These are phyloP conservation scores for Rotaria magnacalcarata DNA, from an alignment of 2,888 invertebrate genomes.

Conservation along the genomic window DNA sequence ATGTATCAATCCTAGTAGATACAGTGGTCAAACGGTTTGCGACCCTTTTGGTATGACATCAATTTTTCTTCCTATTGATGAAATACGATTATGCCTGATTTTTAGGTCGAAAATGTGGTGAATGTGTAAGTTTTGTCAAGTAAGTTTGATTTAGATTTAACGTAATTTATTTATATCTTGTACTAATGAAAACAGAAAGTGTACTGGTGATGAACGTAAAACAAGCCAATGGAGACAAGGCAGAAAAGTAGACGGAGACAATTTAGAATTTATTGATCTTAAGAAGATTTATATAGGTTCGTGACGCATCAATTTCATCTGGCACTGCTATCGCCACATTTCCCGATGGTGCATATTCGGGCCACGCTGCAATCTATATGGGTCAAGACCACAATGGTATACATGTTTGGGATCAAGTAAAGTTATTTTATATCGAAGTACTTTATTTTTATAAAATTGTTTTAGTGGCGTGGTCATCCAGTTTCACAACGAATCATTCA, in stretches of 20 bases:
- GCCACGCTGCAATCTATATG: neutral
- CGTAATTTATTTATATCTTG: no score
- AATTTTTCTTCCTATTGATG: no score
- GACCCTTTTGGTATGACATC: no score
- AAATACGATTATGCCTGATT: no score
- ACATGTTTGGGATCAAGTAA: conserved; percentile 14
- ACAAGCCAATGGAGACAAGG: neutral
- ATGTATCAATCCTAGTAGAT: no score
- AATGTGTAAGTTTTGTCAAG: no score
- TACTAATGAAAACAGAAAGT: no score
- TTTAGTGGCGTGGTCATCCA: neutral
- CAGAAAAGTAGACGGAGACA: neutral
- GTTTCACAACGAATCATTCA: neutral
- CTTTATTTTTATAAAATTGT: neutral
- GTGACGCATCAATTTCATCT: neutral
- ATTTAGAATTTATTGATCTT: neutral
- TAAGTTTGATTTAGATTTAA: no score
- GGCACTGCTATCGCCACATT: neutral
- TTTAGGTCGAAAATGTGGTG: no score
- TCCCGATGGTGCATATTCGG: neutral
- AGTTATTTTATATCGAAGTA: no score
- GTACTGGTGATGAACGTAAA: neutral
- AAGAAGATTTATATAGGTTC: neutral
- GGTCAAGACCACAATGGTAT: neutral
- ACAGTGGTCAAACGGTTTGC: no score